phyloP scores from a whole-genome alignment of 1,140 invertebrate species.

The Ganaspis sp. region DNA sequence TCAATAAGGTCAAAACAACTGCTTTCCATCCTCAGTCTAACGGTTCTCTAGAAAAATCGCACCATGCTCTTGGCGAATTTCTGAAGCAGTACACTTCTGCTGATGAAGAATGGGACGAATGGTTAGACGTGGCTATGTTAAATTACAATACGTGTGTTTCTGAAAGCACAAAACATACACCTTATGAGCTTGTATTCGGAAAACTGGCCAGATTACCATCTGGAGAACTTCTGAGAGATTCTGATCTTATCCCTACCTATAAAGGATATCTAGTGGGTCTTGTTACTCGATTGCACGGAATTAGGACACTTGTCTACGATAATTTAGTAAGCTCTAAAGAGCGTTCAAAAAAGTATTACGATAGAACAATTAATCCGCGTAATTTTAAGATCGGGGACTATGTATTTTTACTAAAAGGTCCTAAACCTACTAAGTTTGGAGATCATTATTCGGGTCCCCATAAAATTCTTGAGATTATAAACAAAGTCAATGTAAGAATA shows the following conservation, averaged over 20 bases:
- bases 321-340: constrained; percentile 41
- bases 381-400: constrained; percentile 26
- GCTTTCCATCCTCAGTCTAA: constrained; percentile 69
- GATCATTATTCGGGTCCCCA: too few relatives aligned
- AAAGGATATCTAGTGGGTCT: constrained; percentile 39
- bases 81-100: constrained; percentile 51
- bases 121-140: constrained; percentile 50
- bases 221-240: not conserved
- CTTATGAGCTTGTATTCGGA: constrained; percentile 42
- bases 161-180: constrained; percentile 50
- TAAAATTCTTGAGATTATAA: too few relatives aligned
- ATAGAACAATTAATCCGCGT: constrained; percentile 29
- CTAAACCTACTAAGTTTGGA: too few relatives aligned
- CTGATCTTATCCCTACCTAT: constrained; percentile 11
- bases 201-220: constrained; percentile 36
- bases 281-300: constrained; percentile 34
- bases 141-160: constrained; percentile 53
- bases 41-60: constrained; percentile 63
- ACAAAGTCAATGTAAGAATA: too few relatives aligned
- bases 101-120: constrained; percentile 65
- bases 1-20: constrained; percentile 62
- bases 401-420: constrained; percentile 39
- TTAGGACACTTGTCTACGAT: constrained; percentile 14
- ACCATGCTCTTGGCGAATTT: constrained; percentile 59
- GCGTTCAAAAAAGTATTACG: constrained; percentile 46